Base-by-base conservation (phyloP, 2,888 invertebrate genomes). In the Latrodectus elegans region DNA sequence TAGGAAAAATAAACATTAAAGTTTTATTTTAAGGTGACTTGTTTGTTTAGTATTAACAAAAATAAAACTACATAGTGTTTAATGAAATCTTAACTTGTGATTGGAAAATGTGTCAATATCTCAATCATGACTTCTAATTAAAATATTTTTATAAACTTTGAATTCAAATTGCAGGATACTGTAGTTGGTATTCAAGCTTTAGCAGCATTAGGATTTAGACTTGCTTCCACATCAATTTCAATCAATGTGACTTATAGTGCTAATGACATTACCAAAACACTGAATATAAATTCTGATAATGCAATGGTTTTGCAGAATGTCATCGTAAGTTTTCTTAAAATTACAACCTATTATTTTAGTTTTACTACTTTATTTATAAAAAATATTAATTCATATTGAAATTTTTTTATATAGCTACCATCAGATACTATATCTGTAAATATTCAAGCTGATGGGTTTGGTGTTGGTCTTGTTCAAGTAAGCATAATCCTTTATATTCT, bases 131-230 rank as follows among this genome's bases (percentile, higher is more conserved):
- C 38, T 38, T 38, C 38, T 6, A 38, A 38, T 38, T 38, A 6
- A 38, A 4, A 38, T 1, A 38, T 6, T 38, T 38, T 38, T 38
- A 38, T 6, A 4, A 38, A 60, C 60, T 10, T 14, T 75, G 15
- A 52, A 53, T 67, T 60, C 17, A 77, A 8, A 22, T 89, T 90
- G 65, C 84, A 92, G 92, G 92, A 93, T 88, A 93, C 93, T 4
- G 92, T 93, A 12, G 87, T 93, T 53, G 93, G 91, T 8, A 91
- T 93, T 51, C 92, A 92, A 89, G 91, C 92, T n/a, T 89, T 93
- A 77, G 92, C 92, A 8, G 90, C 91, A 81, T 91, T 92, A 89
- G 92, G 92, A 15, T 89, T 89, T 12, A 90, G 91, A 89, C 90
- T 91, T 10, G 86, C 89, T 64, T 86, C 89, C 17, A 73, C 89